Evolutionary conservation across 1,140 invertebrate species (phyloP).

Genomic region (Holotrichia oblita): DNA sequence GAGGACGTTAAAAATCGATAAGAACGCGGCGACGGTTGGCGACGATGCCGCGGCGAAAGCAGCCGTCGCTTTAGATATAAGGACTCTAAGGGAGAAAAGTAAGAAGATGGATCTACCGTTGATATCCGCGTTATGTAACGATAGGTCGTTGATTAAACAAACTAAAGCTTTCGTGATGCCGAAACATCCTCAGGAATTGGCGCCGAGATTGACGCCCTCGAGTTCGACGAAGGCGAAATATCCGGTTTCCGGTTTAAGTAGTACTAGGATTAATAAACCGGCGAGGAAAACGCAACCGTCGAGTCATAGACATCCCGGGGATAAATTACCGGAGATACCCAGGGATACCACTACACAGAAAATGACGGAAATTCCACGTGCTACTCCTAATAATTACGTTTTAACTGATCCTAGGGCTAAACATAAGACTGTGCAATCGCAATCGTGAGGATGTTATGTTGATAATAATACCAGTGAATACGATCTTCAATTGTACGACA

Average conservation of each 20-base stretch:
- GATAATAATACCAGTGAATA: neutral
- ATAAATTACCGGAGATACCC: conserved; percentile 64
- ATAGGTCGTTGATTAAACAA: conserved; percentile 84
- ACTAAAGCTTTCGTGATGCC: conserved; percentile 84
- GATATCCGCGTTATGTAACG: conserved; percentile 90
- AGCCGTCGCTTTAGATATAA: conserved; percentile 75
- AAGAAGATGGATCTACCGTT: conserved; percentile 87
- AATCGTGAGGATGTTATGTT: conserved; percentile 52
- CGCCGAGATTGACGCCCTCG: conserved; percentile 53
- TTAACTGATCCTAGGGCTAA: conserved; percentile 57
- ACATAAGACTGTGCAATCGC: conserved; percentile 59
- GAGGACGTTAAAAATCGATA: neutral
- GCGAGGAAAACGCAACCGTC: conserved; percentile 65
- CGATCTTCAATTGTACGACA: too few species aligned
- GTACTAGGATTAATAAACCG: conserved; percentile 67
- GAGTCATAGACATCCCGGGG: conserved; percentile 69
- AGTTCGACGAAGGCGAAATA: conserved; percentile 64
- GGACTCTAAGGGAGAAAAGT: conserved; percentile 84
- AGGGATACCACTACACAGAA: too few species aligned
- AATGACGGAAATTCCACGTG: conserved; percentile 47
- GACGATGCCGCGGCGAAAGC: neutral
- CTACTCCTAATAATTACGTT: conserved; percentile 61
- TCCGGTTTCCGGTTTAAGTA: conserved; percentile 70
- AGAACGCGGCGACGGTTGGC: neutral
- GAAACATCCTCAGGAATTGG: conserved; percentile 63